Base-by-base conservation (phyloP, 2,113 vertebrate species). In the Petrocephalus zakoni region DNA sequence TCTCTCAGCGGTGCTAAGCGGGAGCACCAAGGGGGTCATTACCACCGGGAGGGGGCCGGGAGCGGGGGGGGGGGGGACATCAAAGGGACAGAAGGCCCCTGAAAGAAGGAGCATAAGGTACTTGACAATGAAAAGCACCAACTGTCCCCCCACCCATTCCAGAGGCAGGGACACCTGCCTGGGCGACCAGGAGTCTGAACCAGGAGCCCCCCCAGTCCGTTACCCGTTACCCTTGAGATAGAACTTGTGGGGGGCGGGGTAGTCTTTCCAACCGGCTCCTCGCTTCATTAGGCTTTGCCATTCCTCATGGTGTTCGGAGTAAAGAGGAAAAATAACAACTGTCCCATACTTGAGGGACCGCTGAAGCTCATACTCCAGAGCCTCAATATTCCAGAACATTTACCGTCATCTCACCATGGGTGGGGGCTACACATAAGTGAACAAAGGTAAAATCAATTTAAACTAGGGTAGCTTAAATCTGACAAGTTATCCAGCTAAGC, bases 101-200 rank as follows among this genome's bases (percentile, higher is more conserved):
- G 92, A 88, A 93, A 93, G 94, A 90, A n/a, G 47, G 85, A 78
- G 86, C 90, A 90, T 87, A 90, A 89, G 92, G 90, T 90, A 89
- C 91, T 94, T 92, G 92, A 93, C 92, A 90, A 91, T 93, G 92
- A 93, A 92, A 87, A 93, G 92, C 89, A 91, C 61, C 91, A 61
- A 83, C 89, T 92, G 88, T 72, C 83, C 37, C 87, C 55, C 34
- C 29, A 46, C 55, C n/a, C 21, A 52, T 37, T 42, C 53, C 82
- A 87, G 15, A 92, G 90, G 87, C 89, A 61, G 90, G 92, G 92
- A 93, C 93, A 94, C 94, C 93, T 93, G 93, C 92, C 91, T 92
- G 88, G 17, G 89, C 87, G 55, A 91, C 91, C 89, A 58, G 87
- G 90, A 37, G 19, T 88, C 72, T 78, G 34, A 42, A 1, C 17